Conservation (phyloP, 2,888 invertebrate genomes). For the Spialia ferax region DNA sequence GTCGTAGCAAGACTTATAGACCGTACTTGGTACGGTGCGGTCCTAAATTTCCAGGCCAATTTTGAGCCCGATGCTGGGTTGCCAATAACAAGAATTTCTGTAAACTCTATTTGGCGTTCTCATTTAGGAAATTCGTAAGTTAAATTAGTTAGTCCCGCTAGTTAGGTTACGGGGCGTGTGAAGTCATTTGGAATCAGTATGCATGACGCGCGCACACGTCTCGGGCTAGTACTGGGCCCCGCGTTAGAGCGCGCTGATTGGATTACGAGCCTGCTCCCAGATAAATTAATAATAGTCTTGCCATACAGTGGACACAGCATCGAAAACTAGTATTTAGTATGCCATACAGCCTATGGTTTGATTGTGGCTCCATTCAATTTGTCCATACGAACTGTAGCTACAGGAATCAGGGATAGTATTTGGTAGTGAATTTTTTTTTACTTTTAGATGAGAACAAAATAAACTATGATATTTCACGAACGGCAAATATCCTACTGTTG, state of each 20-base stretch:
- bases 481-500: no score
- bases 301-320: conserved; percentile 17
- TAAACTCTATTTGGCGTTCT: conserved; percentile 40
- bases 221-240: conserved; percentile 46
- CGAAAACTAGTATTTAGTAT: neutral
- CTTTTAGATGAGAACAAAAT: no score
- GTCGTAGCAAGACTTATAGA: conserved; percentile 35
- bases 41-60: conserved; percentile 40
- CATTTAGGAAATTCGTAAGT: conserved; percentile 46
- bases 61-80: conserved; percentile 23
- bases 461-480: no score
- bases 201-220: conserved; percentile 50
- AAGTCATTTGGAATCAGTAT: conserved; percentile 56
- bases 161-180: conserved; percentile 6
- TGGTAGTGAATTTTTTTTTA: no score
- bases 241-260: conserved; percentile 61
- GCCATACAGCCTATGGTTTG: neutral
- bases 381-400: no score
- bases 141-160: conserved; percentile 45
- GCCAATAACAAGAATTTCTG: conserved; percentile 41
- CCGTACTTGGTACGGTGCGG: conserved; percentile 37
- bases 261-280: conserved; percentile 48
- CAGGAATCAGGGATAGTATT: no score
- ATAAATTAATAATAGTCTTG: conserved; percentile 30
- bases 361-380: no score